Conservation (phyloP, 1,140 invertebrate species). For the Bombus cullumanus region DNA sequence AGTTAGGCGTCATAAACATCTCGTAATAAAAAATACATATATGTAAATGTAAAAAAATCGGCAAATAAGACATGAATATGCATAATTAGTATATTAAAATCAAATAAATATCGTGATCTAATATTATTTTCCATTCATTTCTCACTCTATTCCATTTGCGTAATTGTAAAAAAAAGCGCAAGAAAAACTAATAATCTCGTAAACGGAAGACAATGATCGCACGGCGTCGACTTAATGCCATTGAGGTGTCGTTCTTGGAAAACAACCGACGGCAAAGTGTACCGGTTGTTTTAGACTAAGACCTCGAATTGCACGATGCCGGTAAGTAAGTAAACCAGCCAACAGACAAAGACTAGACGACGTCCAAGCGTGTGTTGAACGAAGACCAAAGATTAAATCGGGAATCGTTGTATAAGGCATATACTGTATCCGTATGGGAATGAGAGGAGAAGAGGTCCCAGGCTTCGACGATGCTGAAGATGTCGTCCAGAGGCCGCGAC, state of each 20-base stretch:
- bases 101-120: neutral
- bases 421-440: conserved; percentile 47
- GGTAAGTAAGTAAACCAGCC: conserved; percentile 34
- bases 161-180: neutral
- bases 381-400: neutral
- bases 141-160: neutral
- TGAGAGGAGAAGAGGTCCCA: conserved; percentile 59
- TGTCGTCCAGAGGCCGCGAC: conserved; percentile 78
- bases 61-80: too few relatives aligned
- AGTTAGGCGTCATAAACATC: too few relatives aligned
- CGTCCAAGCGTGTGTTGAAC: neutral
- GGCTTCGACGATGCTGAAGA: conserved; percentile 71
- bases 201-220: neutral
- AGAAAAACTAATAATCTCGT: neutral
- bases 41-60: too few relatives aligned
- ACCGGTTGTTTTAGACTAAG: neutral
- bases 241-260: neutral
- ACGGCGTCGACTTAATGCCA: neutral
- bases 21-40: too few relatives aligned
- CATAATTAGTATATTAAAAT: too few relatives aligned
- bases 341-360: neutral
- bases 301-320: conserved; percentile 10
- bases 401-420: conserved; percentile 18
- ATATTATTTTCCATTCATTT: neutral
- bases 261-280: neutral